phyloP scores from a whole-genome alignment of 1,140 invertebrate genomes.

The Bilobella aurantiaca region DNA sequence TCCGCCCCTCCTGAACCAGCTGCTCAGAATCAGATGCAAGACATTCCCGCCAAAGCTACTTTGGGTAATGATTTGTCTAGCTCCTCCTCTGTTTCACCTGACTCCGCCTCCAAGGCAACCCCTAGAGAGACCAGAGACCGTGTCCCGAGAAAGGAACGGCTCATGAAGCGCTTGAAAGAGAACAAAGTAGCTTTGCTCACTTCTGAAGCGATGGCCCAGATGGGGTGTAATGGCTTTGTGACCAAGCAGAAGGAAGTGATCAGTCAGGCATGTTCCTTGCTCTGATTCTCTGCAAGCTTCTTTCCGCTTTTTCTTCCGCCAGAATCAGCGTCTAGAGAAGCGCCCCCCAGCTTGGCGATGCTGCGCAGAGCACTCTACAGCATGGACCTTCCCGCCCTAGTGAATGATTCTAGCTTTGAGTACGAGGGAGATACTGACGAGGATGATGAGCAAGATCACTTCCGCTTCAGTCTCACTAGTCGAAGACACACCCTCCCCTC shows the following conservation, averaged over 20 bases:
- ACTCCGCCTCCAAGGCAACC: neutral
- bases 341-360: neutral
- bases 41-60: constrained; percentile 23
- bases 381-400: neutral
- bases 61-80: constrained; percentile 6
- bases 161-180: constrained; percentile 21
- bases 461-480: neutral
- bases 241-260: constrained; percentile 32
- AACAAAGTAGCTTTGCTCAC: constrained; percentile 32
- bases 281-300: constrained; percentile 26
- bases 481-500: neutral
- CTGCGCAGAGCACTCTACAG: neutral
- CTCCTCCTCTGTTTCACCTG: neutral
- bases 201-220: constrained; percentile 30
- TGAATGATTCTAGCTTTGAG: neutral
- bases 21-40: constrained; percentile 26
- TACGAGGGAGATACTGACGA: neutral
- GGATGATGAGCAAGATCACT: constrained; percentile 1
- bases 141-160: constrained; percentile 6
- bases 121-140: neutral
- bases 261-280: constrained; percentile 27
- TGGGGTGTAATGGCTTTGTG: constrained; percentile 32
- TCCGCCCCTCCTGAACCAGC: neutral
- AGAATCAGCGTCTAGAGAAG: neutral
- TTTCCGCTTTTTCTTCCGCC: neutral